Evolutionary conservation across 1,140 invertebrate genomes (phyloP), one percentile per base, ranked within the genome.

Genomic region (Contarinia nasturtii): DNA sequence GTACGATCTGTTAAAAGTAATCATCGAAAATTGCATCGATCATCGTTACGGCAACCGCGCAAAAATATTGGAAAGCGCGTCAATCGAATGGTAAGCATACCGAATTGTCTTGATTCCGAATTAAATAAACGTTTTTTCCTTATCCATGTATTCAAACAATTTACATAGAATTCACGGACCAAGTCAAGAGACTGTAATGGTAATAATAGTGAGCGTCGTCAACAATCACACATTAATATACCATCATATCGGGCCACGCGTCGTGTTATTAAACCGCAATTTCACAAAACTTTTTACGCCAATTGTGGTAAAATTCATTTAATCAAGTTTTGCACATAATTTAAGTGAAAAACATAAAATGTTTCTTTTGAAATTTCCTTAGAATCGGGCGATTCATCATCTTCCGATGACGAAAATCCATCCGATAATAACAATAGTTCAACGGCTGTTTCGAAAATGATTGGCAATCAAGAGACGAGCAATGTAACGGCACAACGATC

Each of bases 321-420:
- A n/a, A n/a, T n/a, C n/a, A n/a, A n/a, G n/a, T n/a, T n/a, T n/a
- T n/a, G n/a, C n/a, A n/a, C n/a, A n/a, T n/a, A n/a, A n/a, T n/a
- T n/a, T n/a, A n/a, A n/a, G n/a, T 10, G 27, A 27, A 10, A 27
- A 27, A 27, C 27, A 5, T n/a, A n/a, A 10, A 38, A 38, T 12
- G 17, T 5, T 38, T 38, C 12, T 38, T 38, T n/a, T 3, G 41
- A 4, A 20, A 19, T 42, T 12, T 19, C 19, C 5, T 14, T 7
- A 27, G 37, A 46, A 21, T 21, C 37, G 20, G 33, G 10, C 20
- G 45, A 34, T 22, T 46, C 48, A 38, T 48, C 48, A 3, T 22
- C 36, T 21, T 37, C 42, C 18, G 50, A 51, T 15, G 47, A 51
- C 44, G 48, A 38, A 38, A 3, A 17, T 7, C 5, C 12, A 19